A percentile compares a stretch with the other conserved stretches of the same genome.
Evolutionary conservation across 2,113 vertebrate genomes (phyloP).

Genomic region (Caloenas nicobarica): DNA sequence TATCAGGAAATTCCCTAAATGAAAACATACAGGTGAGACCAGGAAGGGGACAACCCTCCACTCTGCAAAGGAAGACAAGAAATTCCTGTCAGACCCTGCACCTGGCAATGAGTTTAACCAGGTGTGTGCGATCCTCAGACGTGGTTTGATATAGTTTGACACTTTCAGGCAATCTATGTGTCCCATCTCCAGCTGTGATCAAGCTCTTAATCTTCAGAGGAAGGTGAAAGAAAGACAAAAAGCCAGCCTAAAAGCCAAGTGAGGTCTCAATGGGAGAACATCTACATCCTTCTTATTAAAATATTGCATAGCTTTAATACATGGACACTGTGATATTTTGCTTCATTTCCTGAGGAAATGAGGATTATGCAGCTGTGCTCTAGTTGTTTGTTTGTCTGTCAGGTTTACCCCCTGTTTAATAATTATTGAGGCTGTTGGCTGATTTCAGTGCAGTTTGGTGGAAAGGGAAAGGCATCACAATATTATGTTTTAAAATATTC

Average conservation of each 20-base stretch:
- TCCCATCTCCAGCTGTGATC: constrained; percentile 25
- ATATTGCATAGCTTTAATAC: constrained; percentile 14
- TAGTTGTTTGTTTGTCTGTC: constrained; percentile 42
- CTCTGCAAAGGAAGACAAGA: background rate
- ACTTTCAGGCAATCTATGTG: background rate
- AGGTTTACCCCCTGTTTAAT: background rate
- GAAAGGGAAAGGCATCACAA: background rate
- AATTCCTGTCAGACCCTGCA: background rate
- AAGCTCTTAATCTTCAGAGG: constrained; percentile 33
- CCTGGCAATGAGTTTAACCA: background rate
- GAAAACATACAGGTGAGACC: background rate
- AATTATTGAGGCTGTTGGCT: background rate
- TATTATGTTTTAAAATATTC: background rate
- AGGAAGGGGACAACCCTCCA: background rate
- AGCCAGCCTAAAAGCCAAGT: constrained; percentile 5
- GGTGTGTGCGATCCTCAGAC: background rate
- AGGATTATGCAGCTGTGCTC: constrained; percentile 50
- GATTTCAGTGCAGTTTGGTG: background rate
- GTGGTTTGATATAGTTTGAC: background rate
- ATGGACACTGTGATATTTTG: constrained; percentile 21
- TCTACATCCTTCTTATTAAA: constrained; percentile 32
- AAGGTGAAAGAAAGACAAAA: constrained; percentile 19
- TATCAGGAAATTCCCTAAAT: background rate
- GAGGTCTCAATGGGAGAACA: background rate
- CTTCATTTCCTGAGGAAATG: constrained; percentile 67